A percentile compares a stretch with the other conserved stretches of the same genome.
These are phyloP conservation scores for Eilema depressum DNA, from an alignment of 2,888 invertebrate genomes.

Conservation along the genomic window DNA sequence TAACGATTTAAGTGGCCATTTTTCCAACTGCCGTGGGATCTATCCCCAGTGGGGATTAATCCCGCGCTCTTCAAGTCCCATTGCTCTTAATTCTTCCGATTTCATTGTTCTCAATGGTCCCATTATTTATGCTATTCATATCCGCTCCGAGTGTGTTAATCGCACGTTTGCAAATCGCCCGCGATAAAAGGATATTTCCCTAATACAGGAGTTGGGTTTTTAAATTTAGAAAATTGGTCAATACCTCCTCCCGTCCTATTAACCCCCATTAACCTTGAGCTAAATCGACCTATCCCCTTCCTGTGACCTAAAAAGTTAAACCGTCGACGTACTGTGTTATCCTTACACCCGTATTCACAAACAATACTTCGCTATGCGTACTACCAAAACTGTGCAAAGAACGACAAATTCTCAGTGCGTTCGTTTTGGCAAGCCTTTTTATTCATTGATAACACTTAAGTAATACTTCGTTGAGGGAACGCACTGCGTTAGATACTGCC, in stretches of 20 bases:
- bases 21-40: neutral
- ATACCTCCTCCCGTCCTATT: neutral
- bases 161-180: neutral
- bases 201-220: neutral
- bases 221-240: slow-evolving; percentile 5
- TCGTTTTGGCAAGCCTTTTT: too few species aligned
- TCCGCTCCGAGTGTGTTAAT: neutral
- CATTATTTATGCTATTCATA: neutral
- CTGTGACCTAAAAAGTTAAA: slow-evolving; percentile 13
- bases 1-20: neutral
- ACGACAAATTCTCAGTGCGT: too few species aligned
- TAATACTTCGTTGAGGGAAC: too few species aligned
- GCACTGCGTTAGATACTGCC: too few species aligned
- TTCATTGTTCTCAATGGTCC: neutral
- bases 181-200: slow-evolving; percentile 1
- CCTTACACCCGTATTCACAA: too few species aligned
- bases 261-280: slow-evolving; percentile 11
- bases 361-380: too few species aligned
- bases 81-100: too few species aligned
- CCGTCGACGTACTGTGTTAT: slow-evolving; percentile 2
- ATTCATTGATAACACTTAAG: too few species aligned
- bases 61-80: neutral
- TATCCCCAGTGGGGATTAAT: neutral
- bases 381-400: too few species aligned
- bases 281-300: slow-evolving; percentile 8